A percentile compares a stretch with the other conserved stretches of the same genome.
Conservation (phyloP, 2,888 invertebrate genomes). For the Leucophora obtusa region DNA sequence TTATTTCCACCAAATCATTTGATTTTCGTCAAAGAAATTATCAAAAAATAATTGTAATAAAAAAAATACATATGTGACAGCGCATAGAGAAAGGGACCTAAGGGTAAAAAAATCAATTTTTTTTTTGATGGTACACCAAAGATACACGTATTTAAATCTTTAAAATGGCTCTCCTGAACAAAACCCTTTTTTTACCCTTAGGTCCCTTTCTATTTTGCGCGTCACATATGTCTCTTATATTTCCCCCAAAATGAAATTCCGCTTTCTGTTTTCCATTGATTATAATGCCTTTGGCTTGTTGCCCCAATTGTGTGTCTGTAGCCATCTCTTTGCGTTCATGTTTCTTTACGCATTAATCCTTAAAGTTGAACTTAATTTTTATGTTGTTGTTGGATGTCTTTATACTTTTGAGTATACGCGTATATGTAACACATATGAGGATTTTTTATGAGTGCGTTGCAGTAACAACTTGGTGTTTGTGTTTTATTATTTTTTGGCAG, state of each 20-base stretch:
- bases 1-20: too few species aligned
- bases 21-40: background rate
- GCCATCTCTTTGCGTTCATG: slow-evolving; percentile 10
- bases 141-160: too few species aligned
- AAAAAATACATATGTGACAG: background rate
- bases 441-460: slow-evolving; percentile 32
- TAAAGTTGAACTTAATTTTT: slow-evolving; percentile 56
- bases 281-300: slow-evolving; percentile 29
- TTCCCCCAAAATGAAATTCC: background rate
- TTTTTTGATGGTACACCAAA: too few species aligned
- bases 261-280: background rate
- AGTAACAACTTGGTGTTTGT: slow-evolving; percentile 37
- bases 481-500: slow-evolving; percentile 52
- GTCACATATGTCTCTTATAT: background rate
- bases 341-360: slow-evolving; percentile 60
- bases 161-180: too few species aligned
- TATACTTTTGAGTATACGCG: background rate
- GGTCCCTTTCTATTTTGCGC: too few species aligned
- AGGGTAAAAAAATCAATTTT: too few species aligned
- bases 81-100: too few species aligned
- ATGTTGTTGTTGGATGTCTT: slow-evolving; percentile 28
- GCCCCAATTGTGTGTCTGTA: slow-evolving; percentile 33
- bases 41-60: background rate
- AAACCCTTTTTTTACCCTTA: too few species aligned
- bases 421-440: background rate